Conservation (phyloP, 1,140 invertebrate genomes). For the Parapsyche elsis region DNA sequence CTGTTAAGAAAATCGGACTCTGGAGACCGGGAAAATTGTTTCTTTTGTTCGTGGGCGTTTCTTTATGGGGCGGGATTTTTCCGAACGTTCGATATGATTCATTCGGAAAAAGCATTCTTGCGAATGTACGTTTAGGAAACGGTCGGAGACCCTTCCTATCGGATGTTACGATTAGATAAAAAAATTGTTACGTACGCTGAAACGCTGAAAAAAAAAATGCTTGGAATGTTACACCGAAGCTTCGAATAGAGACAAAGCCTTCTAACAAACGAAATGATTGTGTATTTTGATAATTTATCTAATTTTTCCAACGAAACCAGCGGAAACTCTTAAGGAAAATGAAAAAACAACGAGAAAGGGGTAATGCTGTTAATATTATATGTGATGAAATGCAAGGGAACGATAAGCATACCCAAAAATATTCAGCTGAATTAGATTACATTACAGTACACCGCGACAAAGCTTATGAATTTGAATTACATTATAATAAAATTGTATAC, state of each 20-base stretch:
- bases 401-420: too few relatives aligned
- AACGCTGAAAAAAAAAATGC: slow-evolving; percentile 12
- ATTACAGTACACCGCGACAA: too few relatives aligned
- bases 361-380: too few relatives aligned
- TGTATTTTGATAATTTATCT: too few relatives aligned
- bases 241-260: not conserved
- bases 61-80: not conserved
- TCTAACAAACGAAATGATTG: too few relatives aligned
- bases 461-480: too few relatives aligned
- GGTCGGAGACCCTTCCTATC: not conserved
- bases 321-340: too few relatives aligned
- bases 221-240: not conserved
- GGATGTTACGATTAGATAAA: slow-evolving; percentile 20
- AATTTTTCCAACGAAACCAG: too few relatives aligned
- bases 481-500: too few relatives aligned
- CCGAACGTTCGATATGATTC: slow-evolving; percentile 26
- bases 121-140: not conserved
- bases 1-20: not conserved
- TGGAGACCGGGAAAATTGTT: slow-evolving; percentile 5
- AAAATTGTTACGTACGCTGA: not conserved
- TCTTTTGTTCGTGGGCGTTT: slow-evolving; percentile 1
- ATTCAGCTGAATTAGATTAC: too few relatives aligned
- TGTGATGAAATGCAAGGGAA: too few relatives aligned
- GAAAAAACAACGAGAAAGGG: too few relatives aligned
- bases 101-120: slow-evolving; percentile 7